Evolutionary conservation across 2,888 invertebrate genomes (phyloP).

Genomic region (Heteromurus nitidus): DNA sequence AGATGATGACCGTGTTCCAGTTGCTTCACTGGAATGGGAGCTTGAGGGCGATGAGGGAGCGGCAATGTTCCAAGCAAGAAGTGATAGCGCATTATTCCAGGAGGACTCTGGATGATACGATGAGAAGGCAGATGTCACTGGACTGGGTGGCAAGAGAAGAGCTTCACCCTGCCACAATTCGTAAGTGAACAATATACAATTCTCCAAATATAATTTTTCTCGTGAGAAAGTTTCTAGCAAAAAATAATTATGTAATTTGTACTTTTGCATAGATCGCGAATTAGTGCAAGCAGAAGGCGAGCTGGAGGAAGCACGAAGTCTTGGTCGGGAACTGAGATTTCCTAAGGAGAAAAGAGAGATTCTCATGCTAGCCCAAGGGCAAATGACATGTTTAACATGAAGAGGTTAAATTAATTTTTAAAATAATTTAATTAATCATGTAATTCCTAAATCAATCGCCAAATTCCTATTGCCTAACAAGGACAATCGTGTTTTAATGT

Average conservation of each 20-base stretch:
- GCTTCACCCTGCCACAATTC: conserved; percentile 63
- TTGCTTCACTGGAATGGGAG: conserved; percentile 98
- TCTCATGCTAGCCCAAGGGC: conserved; percentile 88
- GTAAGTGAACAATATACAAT: conserved; percentile 46
- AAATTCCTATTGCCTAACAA: too few species aligned
- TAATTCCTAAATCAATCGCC: too few species aligned
- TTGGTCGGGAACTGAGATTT: conserved; percentile 92
- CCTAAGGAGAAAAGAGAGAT: conserved; percentile 97
- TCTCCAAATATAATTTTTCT: neutral
- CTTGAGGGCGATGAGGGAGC: conserved; percentile 93
- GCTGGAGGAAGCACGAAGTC: conserved; percentile 88
- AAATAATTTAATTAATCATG: too few species aligned
- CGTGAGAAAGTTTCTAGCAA: neutral
- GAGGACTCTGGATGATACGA: conserved; percentile 93
- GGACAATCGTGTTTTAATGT: too few species aligned
- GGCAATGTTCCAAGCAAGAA: conserved; percentile 95
- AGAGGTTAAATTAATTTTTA: neutral
- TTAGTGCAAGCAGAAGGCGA: conserved; percentile 90
- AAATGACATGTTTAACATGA: conserved; percentile 48
- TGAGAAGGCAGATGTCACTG: conserved; percentile 96
- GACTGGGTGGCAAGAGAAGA: conserved; percentile 87
- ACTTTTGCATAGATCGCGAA: conserved; percentile 80
- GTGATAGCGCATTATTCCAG: conserved; percentile 94
- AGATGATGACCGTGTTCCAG: conserved; percentile 98
- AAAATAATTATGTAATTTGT: neutral